Conservation (phyloP, 2,113 vertebrate species). For the Pelecanus crispus region DNA sequence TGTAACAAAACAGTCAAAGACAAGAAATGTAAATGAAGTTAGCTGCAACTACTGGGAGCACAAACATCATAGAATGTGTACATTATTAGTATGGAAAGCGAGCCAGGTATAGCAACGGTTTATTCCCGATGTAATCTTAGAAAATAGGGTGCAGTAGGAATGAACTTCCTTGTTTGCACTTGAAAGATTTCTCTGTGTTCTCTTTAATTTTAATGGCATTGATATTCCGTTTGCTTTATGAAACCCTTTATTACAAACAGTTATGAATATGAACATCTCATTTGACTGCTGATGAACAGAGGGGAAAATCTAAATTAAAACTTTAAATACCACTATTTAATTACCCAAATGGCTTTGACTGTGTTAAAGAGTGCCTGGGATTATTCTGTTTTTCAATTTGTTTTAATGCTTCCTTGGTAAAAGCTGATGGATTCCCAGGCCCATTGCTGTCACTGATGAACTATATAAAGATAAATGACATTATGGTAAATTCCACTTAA, state of each 20-base stretch:
- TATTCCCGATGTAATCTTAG: background rate
- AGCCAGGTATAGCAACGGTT: background rate
- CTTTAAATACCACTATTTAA: constrained; percentile 99
- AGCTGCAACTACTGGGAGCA: background rate
- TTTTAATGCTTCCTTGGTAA: constrained; percentile 82
- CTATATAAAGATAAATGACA: constrained; percentile 99
- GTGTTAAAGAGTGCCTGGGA: constrained; percentile 85
- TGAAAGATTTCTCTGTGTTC: constrained; percentile 48
- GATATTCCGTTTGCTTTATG: constrained; percentile 77
- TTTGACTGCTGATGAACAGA: constrained; percentile 82
- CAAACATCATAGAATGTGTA: background rate
- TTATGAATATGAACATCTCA: constrained; percentile 83
- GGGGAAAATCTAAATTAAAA: constrained; percentile 96
- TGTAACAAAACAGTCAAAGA: background rate
- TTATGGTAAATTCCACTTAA: constrained; percentile 99
- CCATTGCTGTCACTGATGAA: constrained; percentile 88
- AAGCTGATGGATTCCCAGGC: constrained; percentile 86
- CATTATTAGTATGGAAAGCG: background rate
- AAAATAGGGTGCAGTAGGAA: constrained; percentile 42
- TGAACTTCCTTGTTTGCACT: constrained; percentile 60
- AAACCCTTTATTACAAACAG: constrained; percentile 79
- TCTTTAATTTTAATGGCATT: constrained; percentile 72
- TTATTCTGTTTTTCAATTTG: constrained; percentile 97
- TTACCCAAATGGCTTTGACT: constrained; percentile 96
- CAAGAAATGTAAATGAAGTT: background rate